phyloP scores from a whole-genome alignment of 2,113 vertebrate species.

The Phylloscopus whistleri region DNA sequence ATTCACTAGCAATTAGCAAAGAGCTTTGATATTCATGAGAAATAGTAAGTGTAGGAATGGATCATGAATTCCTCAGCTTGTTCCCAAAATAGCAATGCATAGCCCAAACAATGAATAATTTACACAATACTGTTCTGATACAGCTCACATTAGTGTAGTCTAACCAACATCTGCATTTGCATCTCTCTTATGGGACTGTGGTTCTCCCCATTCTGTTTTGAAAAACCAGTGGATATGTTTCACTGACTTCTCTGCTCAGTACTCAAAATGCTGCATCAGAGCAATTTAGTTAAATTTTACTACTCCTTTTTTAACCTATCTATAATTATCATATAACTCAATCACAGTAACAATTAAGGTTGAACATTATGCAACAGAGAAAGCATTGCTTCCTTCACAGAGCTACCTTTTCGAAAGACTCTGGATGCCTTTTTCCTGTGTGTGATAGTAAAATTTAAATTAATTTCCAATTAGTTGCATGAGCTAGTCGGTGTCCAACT shows the following conservation, averaged over 20 bases:
- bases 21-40: not conserved
- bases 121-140: not conserved
- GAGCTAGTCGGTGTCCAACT: not conserved
- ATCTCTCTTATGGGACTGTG: not conserved
- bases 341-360: not conserved
- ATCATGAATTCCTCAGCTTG: not conserved
- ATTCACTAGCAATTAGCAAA: not conserved
- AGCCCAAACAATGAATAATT: not conserved
- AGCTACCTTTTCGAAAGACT: not conserved
- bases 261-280: not conserved
- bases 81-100: not conserved
- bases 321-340: not conserved
- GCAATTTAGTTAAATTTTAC: not conserved
- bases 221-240: not conserved
- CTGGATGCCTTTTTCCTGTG: not conserved
- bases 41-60: not conserved
- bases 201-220: not conserved
- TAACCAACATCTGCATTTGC: not conserved
- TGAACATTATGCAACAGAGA: not conserved
- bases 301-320: not conserved
- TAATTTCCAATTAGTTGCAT: not conserved
- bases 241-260: not conserved
- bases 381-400: not conserved
- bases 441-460: not conserved
- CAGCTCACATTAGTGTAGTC: not conserved